Percentiles rank a stretch among this genome's conserved stretches.
Evolutionary conservation across 1,140 invertebrate species (phyloP).

Genomic region (Chlorops oryzae): DNA sequence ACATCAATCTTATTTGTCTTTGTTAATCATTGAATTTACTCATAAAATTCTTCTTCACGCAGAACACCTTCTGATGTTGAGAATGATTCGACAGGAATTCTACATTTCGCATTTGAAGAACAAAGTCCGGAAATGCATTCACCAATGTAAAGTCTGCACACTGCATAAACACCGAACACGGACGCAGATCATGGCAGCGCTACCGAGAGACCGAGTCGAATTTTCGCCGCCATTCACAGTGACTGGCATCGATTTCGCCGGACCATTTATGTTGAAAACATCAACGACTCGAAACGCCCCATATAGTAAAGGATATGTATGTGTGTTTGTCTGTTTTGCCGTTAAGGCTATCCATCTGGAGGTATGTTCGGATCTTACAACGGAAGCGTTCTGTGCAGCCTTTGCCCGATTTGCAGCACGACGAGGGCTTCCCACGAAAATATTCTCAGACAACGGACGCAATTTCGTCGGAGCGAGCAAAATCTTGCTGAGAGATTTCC

Average conservation of each 20-base stretch:
- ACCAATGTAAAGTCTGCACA: background rate
- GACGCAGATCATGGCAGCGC: background rate
- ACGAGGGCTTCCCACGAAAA: too few relatives aligned
- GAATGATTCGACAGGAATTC: slow-evolving; percentile 5
- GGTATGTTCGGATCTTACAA: too few relatives aligned
- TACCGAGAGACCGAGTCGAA: background rate
- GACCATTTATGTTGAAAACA: slow-evolving; percentile 3
- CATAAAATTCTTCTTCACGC: slow-evolving; percentile 4
- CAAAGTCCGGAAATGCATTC: background rate
- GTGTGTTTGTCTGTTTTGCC: slow-evolving; percentile 2
- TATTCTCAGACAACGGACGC: too few relatives aligned
- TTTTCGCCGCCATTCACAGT: background rate
- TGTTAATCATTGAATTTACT: background rate
- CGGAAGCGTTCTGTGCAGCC: too few relatives aligned
- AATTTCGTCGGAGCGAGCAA: too few relatives aligned
- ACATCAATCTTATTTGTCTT: background rate
- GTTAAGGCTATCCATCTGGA: background rate
- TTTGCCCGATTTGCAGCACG: too few relatives aligned
- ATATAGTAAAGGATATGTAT: background rate
- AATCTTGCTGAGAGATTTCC: too few relatives aligned
- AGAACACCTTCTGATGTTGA: background rate
- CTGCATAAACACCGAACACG: background rate
- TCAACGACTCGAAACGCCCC: background rate
- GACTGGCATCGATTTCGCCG: slow-evolving; percentile 2
- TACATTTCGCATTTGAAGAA: slow-evolving; percentile 1